A percentile compares a stretch with the other conserved stretches of the same genome.
These are phyloP conservation scores for Perca fluviatilis DNA, from an alignment of 2,113 vertebrate genomes.

Conservation along the genomic window DNA sequence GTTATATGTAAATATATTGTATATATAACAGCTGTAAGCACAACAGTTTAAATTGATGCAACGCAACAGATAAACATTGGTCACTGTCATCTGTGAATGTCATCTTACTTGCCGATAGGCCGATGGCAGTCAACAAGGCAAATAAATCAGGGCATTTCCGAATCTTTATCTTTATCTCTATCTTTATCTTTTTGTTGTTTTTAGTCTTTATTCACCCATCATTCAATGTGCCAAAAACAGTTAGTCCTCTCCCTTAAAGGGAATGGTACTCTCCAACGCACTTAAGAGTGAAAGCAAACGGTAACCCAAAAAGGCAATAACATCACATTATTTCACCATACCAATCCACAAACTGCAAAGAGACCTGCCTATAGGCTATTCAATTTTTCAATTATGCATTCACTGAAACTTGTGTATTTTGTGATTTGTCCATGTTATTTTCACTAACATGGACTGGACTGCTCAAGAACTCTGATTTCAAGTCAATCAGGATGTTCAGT, in stretches of 20 bases:
- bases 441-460: no score
- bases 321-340: background rate
- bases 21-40: no score
- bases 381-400: background rate
- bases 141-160: no score
- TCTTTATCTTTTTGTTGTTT: background rate
- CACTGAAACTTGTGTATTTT: background rate
- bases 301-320: background rate
- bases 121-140: no score
- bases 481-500: slow-evolving; percentile 6
- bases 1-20: no score
- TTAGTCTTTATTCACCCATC: background rate
- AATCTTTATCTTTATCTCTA: background rate
- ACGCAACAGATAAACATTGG: no score
- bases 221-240: background rate
- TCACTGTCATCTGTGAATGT: no score
- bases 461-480: background rate
- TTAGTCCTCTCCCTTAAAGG: background rate
- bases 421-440: background rate
- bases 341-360: background rate
- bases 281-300: background rate
- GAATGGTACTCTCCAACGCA: background rate
- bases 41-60: no score
- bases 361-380: background rate
- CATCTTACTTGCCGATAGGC: no score